Evolutionary conservation across 2,888 invertebrate genomes (phyloP).

Genomic region (Polyploca ridens): DNA sequence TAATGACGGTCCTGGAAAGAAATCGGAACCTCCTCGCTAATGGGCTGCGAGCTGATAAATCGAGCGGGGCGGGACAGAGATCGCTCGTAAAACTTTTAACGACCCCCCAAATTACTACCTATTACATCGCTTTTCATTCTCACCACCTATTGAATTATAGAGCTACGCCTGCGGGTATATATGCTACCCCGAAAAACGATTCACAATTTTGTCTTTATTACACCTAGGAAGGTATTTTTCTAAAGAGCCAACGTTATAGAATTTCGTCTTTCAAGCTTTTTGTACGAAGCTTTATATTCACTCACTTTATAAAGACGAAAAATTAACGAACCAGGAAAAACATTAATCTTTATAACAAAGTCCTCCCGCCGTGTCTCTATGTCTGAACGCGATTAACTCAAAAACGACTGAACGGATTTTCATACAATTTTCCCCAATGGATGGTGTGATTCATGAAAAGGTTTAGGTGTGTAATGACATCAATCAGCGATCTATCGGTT

Average conservation of each 20-base stretch:
- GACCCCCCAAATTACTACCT: slow-evolving; percentile 57
- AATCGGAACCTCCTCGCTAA: slow-evolving; percentile 54
- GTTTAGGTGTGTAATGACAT: no score
- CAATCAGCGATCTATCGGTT: no score
- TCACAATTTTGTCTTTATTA: neutral
- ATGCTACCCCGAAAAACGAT: slow-evolving; percentile 14
- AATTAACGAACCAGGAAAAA: no score
- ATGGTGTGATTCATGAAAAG: no score
- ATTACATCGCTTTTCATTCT: slow-evolving; percentile 48
- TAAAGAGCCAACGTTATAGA: neutral
- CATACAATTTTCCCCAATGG: no score
- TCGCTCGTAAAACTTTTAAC: slow-evolving; percentile 66
- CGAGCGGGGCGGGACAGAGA: slow-evolving; percentile 48
- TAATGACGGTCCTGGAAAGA: slow-evolving; percentile 38
- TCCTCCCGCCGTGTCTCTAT: no score
- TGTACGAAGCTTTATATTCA: neutral
- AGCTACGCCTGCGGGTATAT: slow-evolving; percentile 22
- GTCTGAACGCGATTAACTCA: no score
- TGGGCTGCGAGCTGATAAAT: slow-evolving; percentile 56
- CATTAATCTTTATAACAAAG: neutral
- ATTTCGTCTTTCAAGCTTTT: neutral
- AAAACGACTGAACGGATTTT: no score
- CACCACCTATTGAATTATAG: slow-evolving; percentile 44
- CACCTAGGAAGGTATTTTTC: neutral
- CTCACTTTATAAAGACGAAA: neutral